phyloP scores from a whole-genome alignment of 2,888 invertebrate genomes.

The Bugulina stolonifera region DNA sequence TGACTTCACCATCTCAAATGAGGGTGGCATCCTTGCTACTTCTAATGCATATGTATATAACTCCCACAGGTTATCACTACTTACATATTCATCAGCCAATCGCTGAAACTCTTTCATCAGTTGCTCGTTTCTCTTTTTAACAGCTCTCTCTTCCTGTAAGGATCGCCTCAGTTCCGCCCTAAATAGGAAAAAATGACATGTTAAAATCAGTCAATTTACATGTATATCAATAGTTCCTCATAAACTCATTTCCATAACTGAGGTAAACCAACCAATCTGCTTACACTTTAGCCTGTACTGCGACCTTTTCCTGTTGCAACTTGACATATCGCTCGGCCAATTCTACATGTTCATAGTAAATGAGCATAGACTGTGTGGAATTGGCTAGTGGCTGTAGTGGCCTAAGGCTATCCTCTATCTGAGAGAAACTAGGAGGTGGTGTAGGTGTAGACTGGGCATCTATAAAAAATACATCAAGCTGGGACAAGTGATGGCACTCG shows the following conservation, averaged over 20 bases:
- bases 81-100: constrained; percentile 67
- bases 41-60: too few species aligned
- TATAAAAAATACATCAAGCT: neutral
- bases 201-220: neutral
- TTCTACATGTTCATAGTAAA: constrained; percentile 72
- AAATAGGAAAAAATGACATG: constrained; percentile 12
- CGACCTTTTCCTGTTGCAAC: neutral
- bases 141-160: constrained; percentile 54
- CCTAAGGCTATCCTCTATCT: constrained; percentile 33
- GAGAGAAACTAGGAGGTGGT: neutral
- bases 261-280: neutral
- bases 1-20: too few species aligned
- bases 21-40: too few species aligned
- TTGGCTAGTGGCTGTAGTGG: constrained; percentile 76
- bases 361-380: constrained; percentile 70
- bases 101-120: constrained; percentile 64
- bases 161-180: constrained; percentile 60
- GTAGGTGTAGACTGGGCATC: constrained; percentile 16
- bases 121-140: constrained; percentile 48
- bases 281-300: constrained; percentile 11
- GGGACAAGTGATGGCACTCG: too few species aligned
- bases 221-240: neutral
- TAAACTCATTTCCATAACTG: neutral
- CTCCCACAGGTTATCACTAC: too few species aligned
- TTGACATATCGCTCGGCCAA: constrained; percentile 32